These are phyloP conservation scores for Progne subis DNA, from an alignment of 2,113 vertebrate genomes.

Conservation along the genomic window DNA sequence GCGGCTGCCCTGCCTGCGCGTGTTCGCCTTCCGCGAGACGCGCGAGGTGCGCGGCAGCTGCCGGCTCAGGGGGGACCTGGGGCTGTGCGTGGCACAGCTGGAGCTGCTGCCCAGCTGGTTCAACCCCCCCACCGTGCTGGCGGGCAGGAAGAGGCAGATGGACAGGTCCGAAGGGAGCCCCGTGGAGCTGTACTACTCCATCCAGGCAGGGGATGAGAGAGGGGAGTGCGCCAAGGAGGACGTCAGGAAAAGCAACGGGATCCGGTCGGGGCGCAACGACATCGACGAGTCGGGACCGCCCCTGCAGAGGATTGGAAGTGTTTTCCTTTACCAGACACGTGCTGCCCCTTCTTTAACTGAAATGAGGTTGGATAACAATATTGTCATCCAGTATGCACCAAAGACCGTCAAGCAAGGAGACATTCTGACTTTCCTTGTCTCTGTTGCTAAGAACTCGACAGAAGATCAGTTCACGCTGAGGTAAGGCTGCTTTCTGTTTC, in stretches of 20 bases:
- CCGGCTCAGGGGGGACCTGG: conserved; percentile 77
- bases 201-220: conserved; percentile 63
- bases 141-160: conserved; percentile 73
- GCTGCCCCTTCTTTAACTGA: conserved; percentile 76
- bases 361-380: conserved; percentile 82
- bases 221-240: conserved; percentile 75
- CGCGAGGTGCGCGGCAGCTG: conserved; percentile 86
- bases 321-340: conserved; percentile 84
- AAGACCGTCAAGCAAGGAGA: conserved; percentile 83
- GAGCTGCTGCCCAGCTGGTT: conserved; percentile 83
- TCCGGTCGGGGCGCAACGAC: conserved; percentile 60
- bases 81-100: conserved; percentile 85
- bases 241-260: conserved; percentile 47
- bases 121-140: conserved; percentile 64
- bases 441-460: conserved; percentile 80
- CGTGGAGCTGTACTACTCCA: conserved; percentile 88
- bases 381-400: conserved; percentile 81
- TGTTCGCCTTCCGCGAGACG: conserved; percentile 88
- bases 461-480: conserved; percentile 88
- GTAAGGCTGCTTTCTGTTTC: conserved; percentile 67
- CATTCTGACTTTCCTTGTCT: conserved; percentile 85
- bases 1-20: conserved; percentile 83
- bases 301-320: conserved; percentile 89
- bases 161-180: conserved; percentile 78
- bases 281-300: conserved; percentile 80